phyloP scores from a whole-genome alignment of 2,888 invertebrate species.

The Parasteatoda lunata region DNA sequence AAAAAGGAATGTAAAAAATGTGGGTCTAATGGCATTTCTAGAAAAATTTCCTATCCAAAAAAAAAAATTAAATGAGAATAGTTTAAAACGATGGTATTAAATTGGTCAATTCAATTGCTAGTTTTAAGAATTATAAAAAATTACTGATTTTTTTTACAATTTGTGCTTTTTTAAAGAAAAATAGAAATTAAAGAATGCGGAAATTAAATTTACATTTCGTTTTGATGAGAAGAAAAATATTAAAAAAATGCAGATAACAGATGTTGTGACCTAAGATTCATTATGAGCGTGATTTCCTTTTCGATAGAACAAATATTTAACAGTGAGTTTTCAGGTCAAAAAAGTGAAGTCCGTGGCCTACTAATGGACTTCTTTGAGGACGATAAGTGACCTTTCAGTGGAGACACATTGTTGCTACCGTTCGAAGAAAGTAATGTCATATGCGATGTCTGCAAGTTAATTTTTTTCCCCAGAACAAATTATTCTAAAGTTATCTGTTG shows the following conservation, averaged over 20 bases:
- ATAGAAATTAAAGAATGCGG: conserved; percentile 35
- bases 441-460: neutral
- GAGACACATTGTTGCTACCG: conserved; percentile 15
- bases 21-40: too few species aligned
- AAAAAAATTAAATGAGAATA: too few species aligned
- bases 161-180: neutral
- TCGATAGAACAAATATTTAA: neutral
- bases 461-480: neutral
- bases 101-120: too few species aligned
- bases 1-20: too few species aligned
- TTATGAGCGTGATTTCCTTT: neutral
- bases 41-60: too few species aligned
- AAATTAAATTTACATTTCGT: conserved; percentile 11
- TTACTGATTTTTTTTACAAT: too few species aligned
- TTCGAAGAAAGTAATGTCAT: neutral
- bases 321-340: conserved; percentile 9
- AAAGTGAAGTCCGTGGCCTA: conserved; percentile 30
- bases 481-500: neutral
- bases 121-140: too few species aligned
- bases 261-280: conserved; percentile 9
- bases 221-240: neutral
- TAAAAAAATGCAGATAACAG: neutral
- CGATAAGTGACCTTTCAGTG: conserved; percentile 2
- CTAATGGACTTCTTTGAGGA: conserved; percentile 14
- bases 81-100: too few species aligned